Percentiles rank a stretch among this genome's conserved stretches.
Evolutionary conservation across 2,797 vertebrate genomes (phyloP).

Genomic region (Myotis vivesi): DNA sequence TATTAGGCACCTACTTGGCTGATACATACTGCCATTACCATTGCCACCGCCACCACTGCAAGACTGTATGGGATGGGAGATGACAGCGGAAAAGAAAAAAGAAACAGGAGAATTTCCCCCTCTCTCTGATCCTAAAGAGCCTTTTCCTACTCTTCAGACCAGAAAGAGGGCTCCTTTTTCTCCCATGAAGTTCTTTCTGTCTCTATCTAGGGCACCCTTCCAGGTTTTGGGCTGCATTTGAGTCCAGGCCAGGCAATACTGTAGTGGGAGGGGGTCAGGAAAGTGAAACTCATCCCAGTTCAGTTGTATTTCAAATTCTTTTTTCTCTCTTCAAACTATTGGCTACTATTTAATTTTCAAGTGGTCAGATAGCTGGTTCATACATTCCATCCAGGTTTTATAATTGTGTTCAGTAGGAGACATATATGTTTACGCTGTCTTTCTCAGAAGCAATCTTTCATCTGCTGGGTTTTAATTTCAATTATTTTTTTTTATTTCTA

Average conservation of each 20-base stretch:
- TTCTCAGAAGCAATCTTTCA: background rate
- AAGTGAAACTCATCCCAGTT: background rate
- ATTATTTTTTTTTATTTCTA: background rate
- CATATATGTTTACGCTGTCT: background rate
- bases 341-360: background rate
- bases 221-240: background rate
- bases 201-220: background rate
- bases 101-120: background rate
- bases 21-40: too few relatives aligned
- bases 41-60: background rate
- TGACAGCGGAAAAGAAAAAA: background rate
- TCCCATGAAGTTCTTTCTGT: background rate
- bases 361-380: background rate
- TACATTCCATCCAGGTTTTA: background rate
- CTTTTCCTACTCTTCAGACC: background rate
- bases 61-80: background rate
- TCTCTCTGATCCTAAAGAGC: background rate
- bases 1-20: background rate
- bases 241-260: background rate
- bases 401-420: background rate
- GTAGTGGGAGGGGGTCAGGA: background rate
- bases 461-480: background rate
- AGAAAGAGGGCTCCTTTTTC: background rate
- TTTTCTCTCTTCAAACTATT: background rate
- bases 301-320: background rate